A percentile compares a stretch with the other conserved stretches of the same genome.
Conservation (phyloP, 1,140 invertebrate genomes). For the Drepana arcuata region DNA sequence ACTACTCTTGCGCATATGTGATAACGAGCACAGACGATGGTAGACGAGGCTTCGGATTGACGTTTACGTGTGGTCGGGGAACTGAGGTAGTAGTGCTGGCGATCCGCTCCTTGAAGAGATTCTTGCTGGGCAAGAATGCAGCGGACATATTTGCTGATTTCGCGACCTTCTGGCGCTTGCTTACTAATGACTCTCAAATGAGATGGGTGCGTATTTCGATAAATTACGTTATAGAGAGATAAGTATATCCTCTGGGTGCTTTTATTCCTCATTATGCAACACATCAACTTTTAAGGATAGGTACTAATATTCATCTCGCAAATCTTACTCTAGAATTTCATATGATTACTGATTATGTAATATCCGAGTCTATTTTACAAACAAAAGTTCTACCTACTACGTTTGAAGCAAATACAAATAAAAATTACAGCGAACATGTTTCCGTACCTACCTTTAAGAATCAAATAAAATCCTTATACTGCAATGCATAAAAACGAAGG, state of each 20-base stretch:
- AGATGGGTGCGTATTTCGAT: conserved; percentile 90
- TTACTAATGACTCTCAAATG: conserved; percentile 90
- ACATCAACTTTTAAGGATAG: too few species aligned
- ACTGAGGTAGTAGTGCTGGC: conserved; percentile 88
- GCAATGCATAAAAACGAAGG: too few species aligned
- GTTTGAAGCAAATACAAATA: too few species aligned
- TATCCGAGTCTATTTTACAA: background rate
- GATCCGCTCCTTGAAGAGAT: conserved; percentile 77
- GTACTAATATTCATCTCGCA: too few species aligned
- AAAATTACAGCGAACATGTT: too few species aligned
- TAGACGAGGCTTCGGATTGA: conserved; percentile 83
- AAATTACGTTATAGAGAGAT: too few species aligned
- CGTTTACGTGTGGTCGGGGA: conserved; percentile 86
- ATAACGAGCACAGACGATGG: conserved; percentile 78
- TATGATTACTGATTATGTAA: too few species aligned
- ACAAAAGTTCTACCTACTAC: background rate
- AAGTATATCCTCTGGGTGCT: too few species aligned
- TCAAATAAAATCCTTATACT: too few species aligned
- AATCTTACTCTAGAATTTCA: too few species aligned
- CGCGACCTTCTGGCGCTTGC: conserved; percentile 81
- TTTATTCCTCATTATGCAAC: too few species aligned
- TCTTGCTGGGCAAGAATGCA: conserved; percentile 78
- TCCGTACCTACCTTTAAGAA: too few species aligned
- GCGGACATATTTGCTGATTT: conserved; percentile 85
- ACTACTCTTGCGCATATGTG: conserved; percentile 94